These are phyloP conservation scores for Elephantulus edwardii DNA, from an alignment of 2,113 vertebrate species.

Conservation along the genomic window DNA sequence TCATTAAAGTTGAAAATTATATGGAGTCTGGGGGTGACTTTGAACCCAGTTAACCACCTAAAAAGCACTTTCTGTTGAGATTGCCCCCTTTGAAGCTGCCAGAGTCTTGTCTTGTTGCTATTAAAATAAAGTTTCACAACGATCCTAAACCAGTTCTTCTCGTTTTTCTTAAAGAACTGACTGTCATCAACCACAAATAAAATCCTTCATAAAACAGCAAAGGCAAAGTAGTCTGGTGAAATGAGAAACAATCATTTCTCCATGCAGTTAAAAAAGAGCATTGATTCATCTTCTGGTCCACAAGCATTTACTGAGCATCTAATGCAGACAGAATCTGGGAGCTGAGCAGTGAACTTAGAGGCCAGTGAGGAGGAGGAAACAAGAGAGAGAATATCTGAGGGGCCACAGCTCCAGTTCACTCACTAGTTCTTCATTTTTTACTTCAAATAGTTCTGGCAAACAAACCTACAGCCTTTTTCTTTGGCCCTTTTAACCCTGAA, in stretches of 20 bases:
- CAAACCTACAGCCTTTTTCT: neutral
- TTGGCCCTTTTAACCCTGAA: neutral
- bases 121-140: conserved; percentile 70
- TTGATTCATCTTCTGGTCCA: fast-evolving
- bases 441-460: neutral
- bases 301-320: neutral
- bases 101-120: conserved; percentile 16
- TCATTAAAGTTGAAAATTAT: conserved; percentile 43
- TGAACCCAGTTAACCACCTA: neutral
- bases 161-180: conserved; percentile 71
- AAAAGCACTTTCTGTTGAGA: conserved; percentile 34
- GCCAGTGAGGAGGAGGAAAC: neutral
- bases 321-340: no score
- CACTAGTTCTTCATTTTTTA: neutral
- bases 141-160: conserved; percentile 78
- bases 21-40: conserved; percentile 14
- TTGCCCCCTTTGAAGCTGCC: conserved; percentile 47
- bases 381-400: neutral
- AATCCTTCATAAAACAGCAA: conserved; percentile 60
- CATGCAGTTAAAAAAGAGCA: neutral
- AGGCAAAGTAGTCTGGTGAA: neutral
- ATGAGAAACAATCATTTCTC: neutral
- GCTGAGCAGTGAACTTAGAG: fast-evolving
- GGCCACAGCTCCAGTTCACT: neutral
- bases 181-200: conserved; percentile 63